Evolutionary conservation across 2,888 invertebrate genomes (phyloP).

Genomic region (Apomyelois bistriatella): DNA sequence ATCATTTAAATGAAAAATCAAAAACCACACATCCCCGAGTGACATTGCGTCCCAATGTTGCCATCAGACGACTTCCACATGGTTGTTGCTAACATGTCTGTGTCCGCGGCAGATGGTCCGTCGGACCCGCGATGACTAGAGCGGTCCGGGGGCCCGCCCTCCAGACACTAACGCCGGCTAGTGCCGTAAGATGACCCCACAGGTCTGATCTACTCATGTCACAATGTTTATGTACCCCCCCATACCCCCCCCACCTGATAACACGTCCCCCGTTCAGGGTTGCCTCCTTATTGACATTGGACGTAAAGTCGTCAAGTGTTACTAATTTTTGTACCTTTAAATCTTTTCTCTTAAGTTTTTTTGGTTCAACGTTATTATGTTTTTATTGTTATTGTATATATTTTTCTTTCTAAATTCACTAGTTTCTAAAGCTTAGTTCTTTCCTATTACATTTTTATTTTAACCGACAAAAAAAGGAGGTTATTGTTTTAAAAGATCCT

Average conservation of each 20-base stretch:
- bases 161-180: conserved; percentile 65
- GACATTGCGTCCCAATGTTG: not conserved
- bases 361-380: too few relatives aligned
- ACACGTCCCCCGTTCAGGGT: not conserved
- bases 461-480: too few relatives aligned
- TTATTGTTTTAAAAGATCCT: too few relatives aligned
- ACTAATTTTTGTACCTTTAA: too few relatives aligned
- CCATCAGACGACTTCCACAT: not conserved
- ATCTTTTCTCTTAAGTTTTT: too few relatives aligned
- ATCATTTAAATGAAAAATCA: not conserved
- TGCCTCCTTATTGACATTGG: too few relatives aligned
- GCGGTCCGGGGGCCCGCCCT: conserved; percentile 67
- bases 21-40: not conserved
- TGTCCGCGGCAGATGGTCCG: conserved; percentile 57
- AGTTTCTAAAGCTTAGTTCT: too few relatives aligned
- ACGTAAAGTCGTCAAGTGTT: too few relatives aligned
- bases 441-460: too few relatives aligned
- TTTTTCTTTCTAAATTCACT: too few relatives aligned
- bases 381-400: too few relatives aligned
- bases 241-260: conserved; percentile 10
- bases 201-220: conserved; percentile 58
- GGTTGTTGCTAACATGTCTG: conserved; percentile 19
- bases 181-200: conserved; percentile 54
- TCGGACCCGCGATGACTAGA: conserved; percentile 79
- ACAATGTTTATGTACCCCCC: conserved; percentile 39